Percentiles rank a stretch among this genome's conserved stretches.
Conservation (phyloP, 2,888 invertebrate genomes). For the Pheosia tremula region DNA sequence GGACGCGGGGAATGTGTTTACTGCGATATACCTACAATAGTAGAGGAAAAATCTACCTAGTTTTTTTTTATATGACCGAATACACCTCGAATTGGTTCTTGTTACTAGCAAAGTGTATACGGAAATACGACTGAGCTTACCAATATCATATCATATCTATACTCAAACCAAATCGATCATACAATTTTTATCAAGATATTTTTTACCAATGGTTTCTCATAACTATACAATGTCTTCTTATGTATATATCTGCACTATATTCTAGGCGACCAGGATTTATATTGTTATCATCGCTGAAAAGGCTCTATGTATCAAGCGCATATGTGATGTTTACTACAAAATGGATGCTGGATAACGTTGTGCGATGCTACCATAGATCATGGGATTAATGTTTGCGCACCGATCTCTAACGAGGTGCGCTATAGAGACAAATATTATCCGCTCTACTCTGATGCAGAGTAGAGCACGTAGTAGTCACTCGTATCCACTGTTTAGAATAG, state of each 20-base stretch:
- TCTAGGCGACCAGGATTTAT: neutral
- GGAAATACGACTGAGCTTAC: no score
- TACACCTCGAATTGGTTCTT: no score
- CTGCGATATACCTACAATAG: constrained; percentile 5
- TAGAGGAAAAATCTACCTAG: neutral
- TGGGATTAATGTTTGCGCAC: constrained; percentile 44
- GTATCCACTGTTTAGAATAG: neutral
- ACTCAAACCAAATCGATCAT: no score
- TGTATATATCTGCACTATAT: neutral
- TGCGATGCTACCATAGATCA: constrained; percentile 38
- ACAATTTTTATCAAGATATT: no score
- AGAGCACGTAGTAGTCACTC: constrained; percentile 3
- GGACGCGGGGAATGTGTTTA: constrained; percentile 11
- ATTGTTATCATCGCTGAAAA: constrained; percentile 5
- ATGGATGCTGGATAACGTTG: constrained; percentile 30
- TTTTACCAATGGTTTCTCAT: no score
- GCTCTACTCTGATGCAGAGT: constrained; percentile 5
- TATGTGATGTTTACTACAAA: constrained; percentile 29
- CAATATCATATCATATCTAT: no score
- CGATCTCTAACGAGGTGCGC: constrained; percentile 36
- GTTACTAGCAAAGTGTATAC: no score
- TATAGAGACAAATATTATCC: constrained; percentile 38
- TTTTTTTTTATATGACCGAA: no score
- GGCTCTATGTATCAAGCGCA: constrained; percentile 10
- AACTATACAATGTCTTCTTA: no score